Percentiles rank a stretch among this genome's conserved stretches.
phyloP scores from a whole-genome alignment of 2,888 invertebrate species.

The Dicroscelio sp. region DNA sequence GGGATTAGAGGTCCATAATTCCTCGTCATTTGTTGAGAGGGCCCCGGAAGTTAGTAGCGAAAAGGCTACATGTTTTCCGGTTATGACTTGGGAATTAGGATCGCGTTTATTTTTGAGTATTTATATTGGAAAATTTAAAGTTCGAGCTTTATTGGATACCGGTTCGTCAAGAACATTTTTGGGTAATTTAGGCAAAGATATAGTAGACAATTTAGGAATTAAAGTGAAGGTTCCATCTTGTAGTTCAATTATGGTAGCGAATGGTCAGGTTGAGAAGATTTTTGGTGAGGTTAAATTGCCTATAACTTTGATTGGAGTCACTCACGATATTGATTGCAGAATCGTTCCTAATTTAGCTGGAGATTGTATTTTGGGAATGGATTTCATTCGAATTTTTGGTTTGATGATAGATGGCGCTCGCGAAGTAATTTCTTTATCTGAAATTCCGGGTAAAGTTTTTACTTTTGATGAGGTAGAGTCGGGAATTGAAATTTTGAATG shows the following conservation, averaged over 20 bases:
- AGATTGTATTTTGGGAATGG: conserved; percentile 9
- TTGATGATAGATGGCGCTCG: conserved; percentile 33
- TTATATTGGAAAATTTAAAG: background rate
- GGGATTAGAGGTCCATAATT: conserved; percentile 43
- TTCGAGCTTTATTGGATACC: conserved; percentile 38
- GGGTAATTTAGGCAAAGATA: conserved; percentile 10
- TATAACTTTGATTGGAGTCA: background rate
- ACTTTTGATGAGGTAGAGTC: background rate
- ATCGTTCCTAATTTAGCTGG: background rate
- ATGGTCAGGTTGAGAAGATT: background rate
- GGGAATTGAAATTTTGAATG: background rate
- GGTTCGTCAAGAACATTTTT: conserved; percentile 58
- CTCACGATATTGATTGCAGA: background rate
- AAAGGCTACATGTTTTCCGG: conserved; percentile 42
- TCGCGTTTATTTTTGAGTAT: conserved; percentile 9
- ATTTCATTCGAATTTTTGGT: background rate
- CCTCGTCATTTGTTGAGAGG: background rate
- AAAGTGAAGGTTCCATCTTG: background rate
- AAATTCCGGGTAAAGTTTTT: background rate
- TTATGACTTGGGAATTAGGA: conserved; percentile 46
- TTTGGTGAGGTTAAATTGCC: background rate
- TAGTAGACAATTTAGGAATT: background rate
- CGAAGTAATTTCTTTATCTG: too few relatives aligned
- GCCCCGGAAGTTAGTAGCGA: background rate
- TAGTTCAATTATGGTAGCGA: background rate